These are phyloP conservation scores for Norana najaformis DNA, from an alignment of 2,888 invertebrate genomes.

Conservation along the genomic window DNA sequence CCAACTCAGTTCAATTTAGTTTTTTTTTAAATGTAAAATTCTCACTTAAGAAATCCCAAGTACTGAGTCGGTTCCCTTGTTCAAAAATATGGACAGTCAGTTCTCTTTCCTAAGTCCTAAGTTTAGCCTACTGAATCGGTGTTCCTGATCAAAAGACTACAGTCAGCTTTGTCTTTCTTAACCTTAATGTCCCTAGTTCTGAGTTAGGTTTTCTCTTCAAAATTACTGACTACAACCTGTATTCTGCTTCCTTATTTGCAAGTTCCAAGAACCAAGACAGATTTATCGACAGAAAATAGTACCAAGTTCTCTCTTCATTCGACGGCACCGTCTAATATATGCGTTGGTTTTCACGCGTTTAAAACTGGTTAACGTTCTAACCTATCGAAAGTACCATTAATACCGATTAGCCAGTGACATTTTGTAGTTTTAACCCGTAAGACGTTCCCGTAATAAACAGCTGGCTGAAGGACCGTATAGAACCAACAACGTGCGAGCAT, in stretches of 20 bases:
- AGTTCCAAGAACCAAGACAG: not conserved
- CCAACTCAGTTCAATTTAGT: too few relatives aligned
- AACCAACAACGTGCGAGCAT: not conserved
- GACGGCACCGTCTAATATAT: not conserved
- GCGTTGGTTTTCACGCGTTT: not conserved
- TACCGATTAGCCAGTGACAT: not conserved
- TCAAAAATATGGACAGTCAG: too few relatives aligned
- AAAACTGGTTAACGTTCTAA: not conserved
- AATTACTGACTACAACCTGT: not conserved
- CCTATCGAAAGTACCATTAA: not conserved
- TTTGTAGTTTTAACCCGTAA: not conserved
- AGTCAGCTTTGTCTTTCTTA: not conserved
- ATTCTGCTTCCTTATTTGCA: not conserved
- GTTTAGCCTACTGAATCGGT: too few relatives aligned
- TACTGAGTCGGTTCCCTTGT: too few relatives aligned
- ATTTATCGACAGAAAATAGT: not conserved
- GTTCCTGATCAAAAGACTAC: not conserved
- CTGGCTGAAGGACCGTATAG: not conserved
- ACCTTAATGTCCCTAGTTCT: not conserved
- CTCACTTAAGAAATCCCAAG: too few relatives aligned
- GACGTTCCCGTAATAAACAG: not conserved
- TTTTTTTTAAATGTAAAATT: too few relatives aligned
- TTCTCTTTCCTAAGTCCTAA: too few relatives aligned
- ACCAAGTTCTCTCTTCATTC: not conserved
- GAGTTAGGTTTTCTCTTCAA: not conserved